These are phyloP conservation scores for Pycnonotus jocosus DNA, from an alignment of 2,113 vertebrate genomes.

Conservation along the genomic window DNA sequence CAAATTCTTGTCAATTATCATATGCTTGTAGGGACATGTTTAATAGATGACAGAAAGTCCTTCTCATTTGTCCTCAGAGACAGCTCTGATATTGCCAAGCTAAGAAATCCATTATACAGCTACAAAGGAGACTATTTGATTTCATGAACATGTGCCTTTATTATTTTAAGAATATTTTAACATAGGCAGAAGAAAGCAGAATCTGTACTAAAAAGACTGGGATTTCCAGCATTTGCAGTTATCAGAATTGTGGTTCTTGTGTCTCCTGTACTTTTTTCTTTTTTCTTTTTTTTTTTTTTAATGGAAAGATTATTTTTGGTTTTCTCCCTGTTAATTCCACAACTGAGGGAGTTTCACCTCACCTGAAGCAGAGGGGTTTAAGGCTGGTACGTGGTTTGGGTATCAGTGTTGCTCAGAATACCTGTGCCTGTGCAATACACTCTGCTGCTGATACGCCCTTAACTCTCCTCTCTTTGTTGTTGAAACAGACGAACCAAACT, in stretches of 20 bases:
- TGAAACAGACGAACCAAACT: slow-evolving; percentile 86
- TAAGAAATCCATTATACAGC: not conserved
- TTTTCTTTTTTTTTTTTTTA: not conserved
- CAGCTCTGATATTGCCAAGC: not conserved
- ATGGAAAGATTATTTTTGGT: not conserved
- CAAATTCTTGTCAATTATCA: slow-evolving; percentile 49
- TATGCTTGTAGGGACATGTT: slow-evolving; percentile 18
- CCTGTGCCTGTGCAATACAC: not conserved
- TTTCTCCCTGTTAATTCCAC: not conserved
- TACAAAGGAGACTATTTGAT: slow-evolving; percentile 28
- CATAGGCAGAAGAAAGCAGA: not conserved
- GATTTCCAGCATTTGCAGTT: not conserved
- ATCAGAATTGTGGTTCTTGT: not conserved
- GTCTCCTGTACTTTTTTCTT: not conserved
- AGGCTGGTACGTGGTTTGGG: not conserved
- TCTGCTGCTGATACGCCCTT: not conserved
- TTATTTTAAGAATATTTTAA: slow-evolving; percentile 47
- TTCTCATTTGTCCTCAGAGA: slow-evolving; percentile 44
- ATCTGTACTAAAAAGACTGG: not conserved
- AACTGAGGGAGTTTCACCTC: not conserved
- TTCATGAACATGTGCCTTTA: not conserved
- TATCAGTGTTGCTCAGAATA: not conserved
- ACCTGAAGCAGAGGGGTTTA: not conserved
- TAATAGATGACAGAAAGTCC: slow-evolving; percentile 43
- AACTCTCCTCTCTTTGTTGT: slow-evolving; percentile 52